Evolutionary conservation across 2,113 vertebrate genomes (phyloP).

Genomic region (Hippopotamus amphibius): DNA sequence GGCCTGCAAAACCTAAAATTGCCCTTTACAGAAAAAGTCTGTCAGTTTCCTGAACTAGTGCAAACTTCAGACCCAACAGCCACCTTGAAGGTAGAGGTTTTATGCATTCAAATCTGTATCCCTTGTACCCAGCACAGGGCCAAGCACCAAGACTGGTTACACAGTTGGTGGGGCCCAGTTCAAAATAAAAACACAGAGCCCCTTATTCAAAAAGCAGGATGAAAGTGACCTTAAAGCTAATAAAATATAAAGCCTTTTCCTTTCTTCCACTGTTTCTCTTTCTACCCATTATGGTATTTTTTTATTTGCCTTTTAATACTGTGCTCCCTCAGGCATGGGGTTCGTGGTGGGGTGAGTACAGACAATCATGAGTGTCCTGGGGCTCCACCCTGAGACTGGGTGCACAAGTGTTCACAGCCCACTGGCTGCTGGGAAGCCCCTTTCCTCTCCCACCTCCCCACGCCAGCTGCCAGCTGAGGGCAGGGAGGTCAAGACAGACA

Average conservation of each 20-base stretch:
- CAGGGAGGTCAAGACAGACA: neutral
- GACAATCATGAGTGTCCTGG: neutral
- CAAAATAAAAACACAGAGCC: slow-evolving; percentile 3
- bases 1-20: slow-evolving; percentile 30
- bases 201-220: neutral
- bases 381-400: neutral
- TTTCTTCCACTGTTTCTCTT: neutral
- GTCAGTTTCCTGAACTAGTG: neutral
- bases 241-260: neutral
- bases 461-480: neutral
- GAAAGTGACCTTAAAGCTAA: neutral
- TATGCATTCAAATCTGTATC: neutral
- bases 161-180: neutral
- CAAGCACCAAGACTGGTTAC: neutral
- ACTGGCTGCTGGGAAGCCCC: neutral
- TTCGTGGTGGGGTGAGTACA: neutral
- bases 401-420: neutral
- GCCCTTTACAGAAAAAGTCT: neutral
- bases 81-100: neutral
- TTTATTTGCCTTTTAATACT: slow-evolving; percentile 12
- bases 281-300: neutral
- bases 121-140: neutral
- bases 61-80: slow-evolving; percentile 1
- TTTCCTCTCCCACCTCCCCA: neutral
- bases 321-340: neutral